These are phyloP conservation scores for Eristalinus sepulchralis DNA, from an alignment of 2,888 invertebrate species.

Conservation along the genomic window DNA sequence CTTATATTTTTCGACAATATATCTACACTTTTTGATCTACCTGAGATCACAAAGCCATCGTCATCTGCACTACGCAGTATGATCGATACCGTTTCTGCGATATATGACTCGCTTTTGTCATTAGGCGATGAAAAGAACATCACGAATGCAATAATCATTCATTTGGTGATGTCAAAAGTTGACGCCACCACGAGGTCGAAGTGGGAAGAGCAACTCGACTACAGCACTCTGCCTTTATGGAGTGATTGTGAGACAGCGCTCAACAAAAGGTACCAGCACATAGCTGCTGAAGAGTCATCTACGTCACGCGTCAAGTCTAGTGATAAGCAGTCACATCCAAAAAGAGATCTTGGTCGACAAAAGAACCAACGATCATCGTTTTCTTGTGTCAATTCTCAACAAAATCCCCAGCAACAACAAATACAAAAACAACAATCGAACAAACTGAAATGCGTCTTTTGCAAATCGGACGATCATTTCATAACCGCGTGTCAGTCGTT, in stretches of 20 bases:
- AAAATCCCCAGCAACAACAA: not conserved
- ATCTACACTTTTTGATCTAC: conserved; percentile 53
- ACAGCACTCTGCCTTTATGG: conserved; percentile 44
- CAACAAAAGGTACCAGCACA: conserved; percentile 5
- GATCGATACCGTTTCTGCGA: conserved; percentile 57
- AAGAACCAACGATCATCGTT: not conserved
- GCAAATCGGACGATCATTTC: not conserved
- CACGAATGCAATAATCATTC: conserved; percentile 55
- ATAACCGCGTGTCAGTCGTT: conserved; percentile 13
- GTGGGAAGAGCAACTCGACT: conserved; percentile 50
- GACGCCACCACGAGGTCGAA: conserved; percentile 31
- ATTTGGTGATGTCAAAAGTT: conserved; percentile 55
- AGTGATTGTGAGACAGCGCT: conserved; percentile 44
- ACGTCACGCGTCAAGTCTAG: not conserved
- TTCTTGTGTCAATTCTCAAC: not conserved
- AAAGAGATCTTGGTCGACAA: not conserved
- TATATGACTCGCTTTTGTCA: conserved; percentile 47
- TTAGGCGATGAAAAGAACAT: conserved; percentile 54
- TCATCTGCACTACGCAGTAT: conserved; percentile 51
- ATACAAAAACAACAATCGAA: too few species aligned
- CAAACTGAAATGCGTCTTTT: not conserved
- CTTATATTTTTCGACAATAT: conserved; percentile 62
- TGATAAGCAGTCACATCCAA: not conserved
- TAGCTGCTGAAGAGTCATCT: not conserved
- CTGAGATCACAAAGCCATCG: conserved; percentile 47